A percentile compares a stretch with the other conserved stretches of the same genome.
phyloP scores from a whole-genome alignment of 2,113 vertebrate species.

The Epinephelus lanceolatus region DNA sequence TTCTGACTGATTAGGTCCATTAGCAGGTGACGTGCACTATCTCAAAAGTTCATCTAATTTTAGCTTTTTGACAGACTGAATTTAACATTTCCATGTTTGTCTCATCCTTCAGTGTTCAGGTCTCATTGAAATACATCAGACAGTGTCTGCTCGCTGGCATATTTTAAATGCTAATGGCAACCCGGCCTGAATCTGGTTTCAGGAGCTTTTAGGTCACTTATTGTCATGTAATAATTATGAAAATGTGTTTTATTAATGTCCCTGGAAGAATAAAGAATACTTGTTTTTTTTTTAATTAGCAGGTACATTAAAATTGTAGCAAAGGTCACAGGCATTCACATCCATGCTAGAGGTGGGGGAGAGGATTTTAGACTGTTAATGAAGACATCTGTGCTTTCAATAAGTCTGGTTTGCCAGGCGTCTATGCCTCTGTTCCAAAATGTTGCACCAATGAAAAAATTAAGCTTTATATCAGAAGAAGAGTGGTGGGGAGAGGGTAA shows the following conservation, averaged over 20 bases:
- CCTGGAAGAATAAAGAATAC: conserved; percentile 14
- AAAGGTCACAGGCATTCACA: conserved; percentile 31
- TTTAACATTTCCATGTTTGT: conserved; percentile 31
- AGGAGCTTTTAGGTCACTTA: conserved; percentile 15
- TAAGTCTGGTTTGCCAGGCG: not conserved
- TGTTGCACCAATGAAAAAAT: not conserved
- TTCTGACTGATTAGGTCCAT: conserved; percentile 67
- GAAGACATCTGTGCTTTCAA: not conserved
- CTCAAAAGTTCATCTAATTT: conserved; percentile 34
- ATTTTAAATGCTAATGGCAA: conserved; percentile 35
- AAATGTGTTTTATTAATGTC: conserved; percentile 45
- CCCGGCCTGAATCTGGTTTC: conserved; percentile 14
- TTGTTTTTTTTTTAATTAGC: conserved; percentile 23
- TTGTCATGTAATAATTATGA: conserved; percentile 43
- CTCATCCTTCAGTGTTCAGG: conserved; percentile 26
- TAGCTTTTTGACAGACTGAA: conserved; percentile 28
- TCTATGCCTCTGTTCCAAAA: not conserved
- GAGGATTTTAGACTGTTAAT: conserved; percentile 8
- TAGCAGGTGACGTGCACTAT: conserved; percentile 25
- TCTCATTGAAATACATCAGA: conserved; percentile 32
- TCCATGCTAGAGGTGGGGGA: not conserved
- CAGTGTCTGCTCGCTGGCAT: conserved; percentile 8
- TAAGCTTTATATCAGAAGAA: not conserved
- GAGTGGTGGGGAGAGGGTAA: not conserved
- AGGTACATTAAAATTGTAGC: conserved; percentile 41